phyloP scores from a whole-genome alignment of 2,888 invertebrate species.

The Agelastica alni region DNA sequence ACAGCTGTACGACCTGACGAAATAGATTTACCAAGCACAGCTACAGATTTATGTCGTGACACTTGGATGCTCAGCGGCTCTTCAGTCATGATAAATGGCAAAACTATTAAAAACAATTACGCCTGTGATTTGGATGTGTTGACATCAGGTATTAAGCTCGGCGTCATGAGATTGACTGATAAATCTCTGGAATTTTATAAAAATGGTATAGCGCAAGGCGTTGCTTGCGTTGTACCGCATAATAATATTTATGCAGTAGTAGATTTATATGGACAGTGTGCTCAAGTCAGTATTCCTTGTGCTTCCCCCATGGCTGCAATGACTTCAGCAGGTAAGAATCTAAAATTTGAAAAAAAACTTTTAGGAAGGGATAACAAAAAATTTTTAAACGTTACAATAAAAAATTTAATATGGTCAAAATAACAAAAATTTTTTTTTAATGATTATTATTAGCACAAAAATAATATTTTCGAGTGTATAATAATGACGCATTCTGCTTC shows the following conservation, averaged over 20 bases:
- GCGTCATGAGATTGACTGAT: conserved; percentile 86
- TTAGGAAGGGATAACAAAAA: no score
- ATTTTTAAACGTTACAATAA: no score
- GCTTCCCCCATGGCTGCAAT: conserved; percentile 49
- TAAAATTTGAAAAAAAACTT: no score
- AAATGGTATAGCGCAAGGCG: conserved; percentile 85
- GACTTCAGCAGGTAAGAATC: conserved; percentile 34
- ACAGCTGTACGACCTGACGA: conserved; percentile 90
- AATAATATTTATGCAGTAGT: conserved; percentile 90
- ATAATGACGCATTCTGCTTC: no score
- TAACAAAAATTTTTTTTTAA: no score
- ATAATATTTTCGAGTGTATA: no score
- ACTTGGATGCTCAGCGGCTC: conserved; percentile 93
- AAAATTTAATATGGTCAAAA: no score
- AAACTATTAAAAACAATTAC: conserved; percentile 83
- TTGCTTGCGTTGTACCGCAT: conserved; percentile 79
- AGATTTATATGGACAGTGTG: conserved; percentile 93
- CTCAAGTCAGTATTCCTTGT: conserved; percentile 71
- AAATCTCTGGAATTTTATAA: conserved; percentile 83
- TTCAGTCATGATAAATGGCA: conserved; percentile 89
- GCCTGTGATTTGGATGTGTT: conserved; percentile 83
- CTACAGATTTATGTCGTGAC: conserved; percentile 88
- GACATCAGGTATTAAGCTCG: conserved; percentile 67
- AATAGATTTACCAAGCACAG: conserved; percentile 83
- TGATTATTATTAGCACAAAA: no score